Base-by-base conservation (phyloP, 2,888 invertebrate species). In the Cephalotes varians region DNA sequence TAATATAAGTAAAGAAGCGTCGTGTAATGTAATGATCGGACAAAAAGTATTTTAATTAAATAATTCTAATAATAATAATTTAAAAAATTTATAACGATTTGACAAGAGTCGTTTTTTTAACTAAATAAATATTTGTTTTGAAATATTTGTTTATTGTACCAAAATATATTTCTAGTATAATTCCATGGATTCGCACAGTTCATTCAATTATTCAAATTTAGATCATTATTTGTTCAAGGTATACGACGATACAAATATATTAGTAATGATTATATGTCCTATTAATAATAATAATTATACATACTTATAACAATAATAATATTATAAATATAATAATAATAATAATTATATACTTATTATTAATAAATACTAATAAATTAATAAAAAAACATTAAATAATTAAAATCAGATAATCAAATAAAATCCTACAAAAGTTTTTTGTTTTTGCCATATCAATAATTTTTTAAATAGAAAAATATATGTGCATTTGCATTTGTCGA, bases 401-500 rank as follows among this genome's bases (percentile, higher is more conserved):
- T 49, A 21, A 31, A 31, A 31, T 44, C 18, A 6, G 6, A 34
- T 12, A 47, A 34, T 49, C 18, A 47, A 2, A 18, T 60, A n/a
- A 73, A 54, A 40, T 28, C 12, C 1, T 9, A 18, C 3, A 7
- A 37, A 54, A 71, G 12, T 3, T 54, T 21, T 2, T 54, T 37
- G 6, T 37, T 44, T 64, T 44, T 25, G 25, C 18, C 37, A 12
- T 25, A 56, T 56, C 1, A 67, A 7, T 51, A 34, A 21, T 4
- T 7, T 25, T 40, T 72, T 12, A 9, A 37, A 7, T 15, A 15
- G 37, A 64, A 64, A 40, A 25, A 64, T 51, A 37, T 37, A 9
- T 37, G 25, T 40, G 15, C n/a, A 73, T 74, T 76, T n/a, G 28
- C 65, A 40, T 51, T 28, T 65, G 40, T 49, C 21, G 47, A 67